phyloP scores from a whole-genome alignment of 2,797 vertebrate species.

The Gobionotothen gibberifrons region DNA sequence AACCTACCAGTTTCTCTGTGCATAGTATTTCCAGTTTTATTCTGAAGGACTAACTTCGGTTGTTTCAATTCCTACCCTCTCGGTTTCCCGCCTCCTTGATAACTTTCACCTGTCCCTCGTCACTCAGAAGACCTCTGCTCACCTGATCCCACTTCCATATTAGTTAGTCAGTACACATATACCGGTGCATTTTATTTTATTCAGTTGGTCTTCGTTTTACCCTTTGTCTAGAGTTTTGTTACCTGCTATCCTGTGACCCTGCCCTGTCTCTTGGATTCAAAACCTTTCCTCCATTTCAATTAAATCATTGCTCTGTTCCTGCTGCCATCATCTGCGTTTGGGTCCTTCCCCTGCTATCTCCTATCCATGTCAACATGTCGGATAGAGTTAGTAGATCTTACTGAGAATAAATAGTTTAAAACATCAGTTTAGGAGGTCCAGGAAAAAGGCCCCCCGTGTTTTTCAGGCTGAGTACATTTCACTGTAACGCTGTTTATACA shows the following conservation, averaged over 20 bases:
- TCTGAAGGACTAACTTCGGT: background rate
- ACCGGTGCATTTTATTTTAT: background rate
- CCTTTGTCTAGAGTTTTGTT: background rate
- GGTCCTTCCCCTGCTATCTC: no score
- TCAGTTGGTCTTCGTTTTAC: background rate
- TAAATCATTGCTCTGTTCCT: no score
- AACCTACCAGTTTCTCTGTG: background rate
- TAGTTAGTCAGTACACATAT: background rate
- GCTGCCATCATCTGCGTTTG: no score
- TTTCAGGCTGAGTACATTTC: constrained; percentile 37
- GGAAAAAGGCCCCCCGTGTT: constrained; percentile 46
- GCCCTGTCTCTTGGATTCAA: background rate
- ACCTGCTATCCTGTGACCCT: no score
- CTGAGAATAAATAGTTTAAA: constrained; percentile 60
- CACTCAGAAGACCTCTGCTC: background rate
- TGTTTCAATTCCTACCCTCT: background rate
- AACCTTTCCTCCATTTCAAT: no score
- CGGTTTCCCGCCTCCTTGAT: background rate
- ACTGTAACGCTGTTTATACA: constrained; percentile 62
- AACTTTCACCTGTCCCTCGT: background rate
- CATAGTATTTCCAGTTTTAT: background rate
- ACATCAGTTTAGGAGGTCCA: constrained; percentile 25
- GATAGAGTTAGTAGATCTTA: constrained; percentile 12
- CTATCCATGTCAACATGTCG: background rate
- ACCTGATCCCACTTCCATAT: background rate